Evolutionary conservation across 2,797 vertebrate genomes (phyloP).

Genomic region (Falco rusticolus): DNA sequence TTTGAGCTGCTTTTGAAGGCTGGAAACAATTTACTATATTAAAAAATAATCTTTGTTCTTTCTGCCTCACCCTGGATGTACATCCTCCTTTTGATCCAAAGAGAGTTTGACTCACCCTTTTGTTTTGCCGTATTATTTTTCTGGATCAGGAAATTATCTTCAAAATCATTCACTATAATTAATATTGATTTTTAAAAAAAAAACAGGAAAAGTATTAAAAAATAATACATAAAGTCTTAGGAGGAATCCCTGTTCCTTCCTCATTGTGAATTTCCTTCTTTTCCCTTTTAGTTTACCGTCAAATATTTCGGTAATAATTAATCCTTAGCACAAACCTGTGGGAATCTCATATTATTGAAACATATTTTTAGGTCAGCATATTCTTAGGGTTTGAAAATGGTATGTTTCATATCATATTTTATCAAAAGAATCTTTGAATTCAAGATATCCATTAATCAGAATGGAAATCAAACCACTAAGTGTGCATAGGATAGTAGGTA

Average conservation of each 20-base stretch:
- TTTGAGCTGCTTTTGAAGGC: not conserved
- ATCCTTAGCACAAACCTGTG: not conserved
- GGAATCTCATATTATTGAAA: not conserved
- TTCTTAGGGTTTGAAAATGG: not conserved
- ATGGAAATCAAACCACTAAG: not conserved
- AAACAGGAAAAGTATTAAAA: not conserved
- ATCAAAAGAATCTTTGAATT: not conserved
- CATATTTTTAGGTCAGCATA: not conserved
- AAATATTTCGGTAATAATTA: not conserved
- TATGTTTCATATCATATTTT: not conserved
- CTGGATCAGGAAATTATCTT: not conserved
- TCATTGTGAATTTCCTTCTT: not conserved
- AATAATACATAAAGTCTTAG: not conserved
- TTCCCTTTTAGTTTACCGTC: not conserved
- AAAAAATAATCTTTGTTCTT: not conserved
- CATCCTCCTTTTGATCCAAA: not conserved
- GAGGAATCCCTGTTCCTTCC: not conserved
- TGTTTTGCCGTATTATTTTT: not conserved
- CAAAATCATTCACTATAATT: not conserved
- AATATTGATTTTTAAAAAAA: not conserved
- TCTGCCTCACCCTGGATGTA: not conserved
- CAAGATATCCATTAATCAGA: not conserved
- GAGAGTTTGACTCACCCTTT: not conserved
- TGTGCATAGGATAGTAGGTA: not conserved
- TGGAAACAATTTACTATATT: not conserved